A percentile compares a stretch with the other conserved stretches of the same genome.
Conservation (phyloP, 35 echinoderm and acorn worm genomes). For the Apostichopus japonicus region DNA sequence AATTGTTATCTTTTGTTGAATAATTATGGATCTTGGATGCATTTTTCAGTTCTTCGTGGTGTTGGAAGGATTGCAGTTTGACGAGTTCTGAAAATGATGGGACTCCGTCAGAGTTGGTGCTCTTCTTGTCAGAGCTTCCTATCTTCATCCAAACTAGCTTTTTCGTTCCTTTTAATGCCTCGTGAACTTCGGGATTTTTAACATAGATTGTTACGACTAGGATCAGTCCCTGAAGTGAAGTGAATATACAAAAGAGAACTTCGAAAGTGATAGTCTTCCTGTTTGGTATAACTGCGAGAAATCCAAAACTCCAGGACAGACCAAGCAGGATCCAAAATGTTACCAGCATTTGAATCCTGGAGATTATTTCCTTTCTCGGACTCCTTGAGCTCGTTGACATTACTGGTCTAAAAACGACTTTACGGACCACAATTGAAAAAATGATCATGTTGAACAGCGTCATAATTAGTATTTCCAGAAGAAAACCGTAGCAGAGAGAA, state of each 20-base stretch:
- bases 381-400: neutral
- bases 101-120: neutral
- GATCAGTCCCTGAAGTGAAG: slow-evolving; percentile 11
- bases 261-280: neutral
- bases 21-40: too few relatives aligned
- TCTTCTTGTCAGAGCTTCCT: neutral
- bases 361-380: neutral
- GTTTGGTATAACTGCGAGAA: slow-evolving; percentile 10
- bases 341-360: neutral
- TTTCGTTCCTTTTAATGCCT: neutral
- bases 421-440: neutral
- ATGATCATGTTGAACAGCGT: neutral
- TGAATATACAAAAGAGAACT: slow-evolving; percentile 13
- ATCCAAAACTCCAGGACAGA: slow-evolving; percentile 43
- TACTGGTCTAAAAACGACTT: slow-evolving; percentile 23
- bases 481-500: slow-evolving; percentile 3
- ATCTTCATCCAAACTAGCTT: neutral
- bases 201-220: neutral
- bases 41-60: too few relatives aligned
- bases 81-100: too few relatives aligned
- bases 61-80: too few relatives aligned
- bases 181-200: neutral
- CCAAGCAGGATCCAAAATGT: slow-evolving; percentile 17
- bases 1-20: too few relatives aligned
- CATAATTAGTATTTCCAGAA: slow-evolving; percentile 15